Percentiles rank a stretch among this genome's conserved stretches.
Conservation (phyloP, 2,797 vertebrate species). For the Neomorphus geoffroyi region DNA sequence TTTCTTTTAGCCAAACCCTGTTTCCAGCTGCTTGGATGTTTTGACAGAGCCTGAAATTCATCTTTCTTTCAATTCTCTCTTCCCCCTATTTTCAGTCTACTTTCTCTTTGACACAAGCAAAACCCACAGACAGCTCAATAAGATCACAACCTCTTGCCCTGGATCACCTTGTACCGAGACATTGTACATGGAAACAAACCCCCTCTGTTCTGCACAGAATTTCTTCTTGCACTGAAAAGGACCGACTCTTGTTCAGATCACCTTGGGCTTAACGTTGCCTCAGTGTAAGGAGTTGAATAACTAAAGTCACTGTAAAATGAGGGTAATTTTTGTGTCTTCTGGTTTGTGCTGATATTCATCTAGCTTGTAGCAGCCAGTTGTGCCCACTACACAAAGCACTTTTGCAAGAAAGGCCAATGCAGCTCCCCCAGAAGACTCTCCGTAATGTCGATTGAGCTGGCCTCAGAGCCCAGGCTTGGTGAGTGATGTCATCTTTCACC, state of each 20-base stretch:
- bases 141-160: not conserved
- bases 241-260: accelerated
- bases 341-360: not conserved
- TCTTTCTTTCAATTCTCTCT: not conserved
- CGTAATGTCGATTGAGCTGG: not conserved
- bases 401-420: not conserved
- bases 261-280: accelerated
- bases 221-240: not conserved
- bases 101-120: not conserved
- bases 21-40: constrained; percentile 10
- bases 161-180: not conserved
- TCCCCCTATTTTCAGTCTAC: not conserved
- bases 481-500: constrained; percentile 39
- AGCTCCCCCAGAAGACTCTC: constrained; percentile 2
- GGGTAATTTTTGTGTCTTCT: not conserved
- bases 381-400: not conserved
- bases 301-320: not conserved
- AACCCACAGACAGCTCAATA: not conserved
- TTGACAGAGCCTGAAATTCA: not conserved
- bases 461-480: not conserved
- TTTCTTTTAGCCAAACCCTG: not conserved
- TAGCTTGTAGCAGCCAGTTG: not conserved
- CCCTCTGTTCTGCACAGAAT: not conserved
- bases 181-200: not conserved
- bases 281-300: not conserved